phyloP scores from a whole-genome alignment of 2,888 invertebrate genomes.

The Caenorhabditis angaria region DNA sequence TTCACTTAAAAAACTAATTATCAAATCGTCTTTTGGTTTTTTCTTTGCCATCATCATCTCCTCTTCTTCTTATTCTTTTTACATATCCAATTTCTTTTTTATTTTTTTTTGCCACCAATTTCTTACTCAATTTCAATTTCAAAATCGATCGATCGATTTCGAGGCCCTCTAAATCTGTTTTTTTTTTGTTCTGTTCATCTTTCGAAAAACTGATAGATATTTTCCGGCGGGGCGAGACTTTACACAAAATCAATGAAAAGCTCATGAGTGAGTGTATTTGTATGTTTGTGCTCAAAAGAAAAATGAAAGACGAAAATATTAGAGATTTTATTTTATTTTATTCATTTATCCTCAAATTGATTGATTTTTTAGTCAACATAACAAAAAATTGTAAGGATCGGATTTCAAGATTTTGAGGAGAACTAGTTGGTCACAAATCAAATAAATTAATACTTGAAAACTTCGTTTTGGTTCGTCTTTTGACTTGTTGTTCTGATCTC shows the following conservation, averaged over 20 bases:
- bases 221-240: constrained; percentile 2
- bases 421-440: constrained; percentile 2
- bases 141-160: constrained; percentile 1
- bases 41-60: neutral
- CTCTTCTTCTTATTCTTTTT: constrained; percentile 7
- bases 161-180: no score
- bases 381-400: no score
- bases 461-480: no score
- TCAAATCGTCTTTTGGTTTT: constrained; percentile 10
- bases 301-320: neutral
- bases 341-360: no score
- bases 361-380: neutral
- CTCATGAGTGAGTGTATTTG: neutral
- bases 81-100: constrained; percentile 29
- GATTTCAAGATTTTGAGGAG: neutral
- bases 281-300: neutral
- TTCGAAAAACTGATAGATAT: neutral
- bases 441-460: no score
- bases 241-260: neutral
- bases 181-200: no score
- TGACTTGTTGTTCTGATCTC: no score
- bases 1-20: constrained; percentile 2
- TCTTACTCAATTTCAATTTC: no score
- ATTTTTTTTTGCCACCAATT: constrained; percentile 31
- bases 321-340: neutral